A percentile compares a stretch with the other conserved stretches of the same genome.
phyloP scores from a whole-genome alignment of 1,140 invertebrate species.

The Heliconius hermathena region DNA sequence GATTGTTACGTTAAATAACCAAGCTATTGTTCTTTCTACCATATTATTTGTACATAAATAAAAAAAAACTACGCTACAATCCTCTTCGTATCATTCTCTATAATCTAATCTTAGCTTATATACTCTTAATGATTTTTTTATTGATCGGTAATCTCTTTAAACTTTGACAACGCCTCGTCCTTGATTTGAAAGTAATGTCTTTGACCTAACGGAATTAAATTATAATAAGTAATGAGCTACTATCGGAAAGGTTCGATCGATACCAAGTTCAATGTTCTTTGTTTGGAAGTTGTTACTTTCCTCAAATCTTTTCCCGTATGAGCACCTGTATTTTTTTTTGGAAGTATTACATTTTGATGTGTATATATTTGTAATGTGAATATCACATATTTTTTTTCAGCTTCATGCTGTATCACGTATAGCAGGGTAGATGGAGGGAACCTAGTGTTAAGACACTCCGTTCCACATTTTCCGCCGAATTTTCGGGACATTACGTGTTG shows the following conservation, averaged over 20 bases:
- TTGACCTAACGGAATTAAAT: slow-evolving; percentile 47
- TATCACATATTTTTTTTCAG: background rate
- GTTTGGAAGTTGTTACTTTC: background rate
- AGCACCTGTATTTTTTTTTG: background rate
- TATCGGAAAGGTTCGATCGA: slow-evolving; percentile 6
- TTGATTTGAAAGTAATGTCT: slow-evolving; percentile 45
- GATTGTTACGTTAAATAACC: too few relatives aligned
- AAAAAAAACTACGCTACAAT: too few relatives aligned
- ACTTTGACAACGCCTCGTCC: slow-evolving; percentile 35
- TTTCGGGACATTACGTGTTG: too few relatives aligned
- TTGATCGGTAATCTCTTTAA: slow-evolving; percentile 21
- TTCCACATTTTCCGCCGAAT: too few relatives aligned
- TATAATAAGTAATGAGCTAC: slow-evolving; percentile 34
- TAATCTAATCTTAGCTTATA: background rate
- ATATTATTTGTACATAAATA: too few relatives aligned
- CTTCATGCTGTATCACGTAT: too few relatives aligned
- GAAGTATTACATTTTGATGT: background rate
- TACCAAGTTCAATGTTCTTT: slow-evolving; percentile 2
- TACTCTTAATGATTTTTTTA: background rate
- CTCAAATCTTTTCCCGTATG: background rate
- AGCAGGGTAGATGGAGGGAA: too few relatives aligned
- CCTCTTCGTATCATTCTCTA: background rate
- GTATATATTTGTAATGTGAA: background rate
- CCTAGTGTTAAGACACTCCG: too few relatives aligned
- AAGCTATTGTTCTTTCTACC: too few relatives aligned